phyloP scores from a whole-genome alignment of 2,113 vertebrate genomes.

The Gracilinanus agilis region DNA sequence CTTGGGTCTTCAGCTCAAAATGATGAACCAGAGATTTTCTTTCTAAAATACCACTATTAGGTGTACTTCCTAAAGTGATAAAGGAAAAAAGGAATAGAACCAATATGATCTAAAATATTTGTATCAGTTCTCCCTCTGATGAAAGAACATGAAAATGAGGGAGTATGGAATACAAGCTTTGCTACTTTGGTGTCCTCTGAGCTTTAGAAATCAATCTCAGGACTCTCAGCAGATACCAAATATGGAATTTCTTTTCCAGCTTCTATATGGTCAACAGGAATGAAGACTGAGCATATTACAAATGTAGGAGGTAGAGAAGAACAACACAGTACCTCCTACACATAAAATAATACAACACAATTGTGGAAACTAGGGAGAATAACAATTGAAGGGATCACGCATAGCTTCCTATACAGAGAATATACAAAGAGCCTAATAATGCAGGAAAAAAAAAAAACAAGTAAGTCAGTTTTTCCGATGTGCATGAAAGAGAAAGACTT shows the following conservation, averaged over 20 bases:
- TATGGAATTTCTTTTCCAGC: not conserved
- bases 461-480: rapidly evolving
- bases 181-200: not conserved
- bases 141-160: no score
- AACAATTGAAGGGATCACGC: not conserved
- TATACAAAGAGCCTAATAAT: not conserved
- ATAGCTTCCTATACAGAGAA: not conserved
- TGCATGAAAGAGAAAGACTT: not conserved
- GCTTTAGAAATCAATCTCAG: not conserved
- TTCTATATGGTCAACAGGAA: not conserved
- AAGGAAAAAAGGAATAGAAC: no score
- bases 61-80: no score
- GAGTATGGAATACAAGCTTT: not conserved
- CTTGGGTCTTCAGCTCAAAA: no score
- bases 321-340: not conserved
- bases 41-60: no score
- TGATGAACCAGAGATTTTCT: no score
- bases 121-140: no score
- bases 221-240: not conserved
- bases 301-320: not conserved
- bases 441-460: not conserved
- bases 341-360: not conserved
- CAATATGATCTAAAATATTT: no score
- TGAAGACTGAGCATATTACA: not conserved
- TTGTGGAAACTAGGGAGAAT: not conserved